Conservation (phyloP, 2,797 vertebrate species). For the Jordanella pulchra region DNA sequence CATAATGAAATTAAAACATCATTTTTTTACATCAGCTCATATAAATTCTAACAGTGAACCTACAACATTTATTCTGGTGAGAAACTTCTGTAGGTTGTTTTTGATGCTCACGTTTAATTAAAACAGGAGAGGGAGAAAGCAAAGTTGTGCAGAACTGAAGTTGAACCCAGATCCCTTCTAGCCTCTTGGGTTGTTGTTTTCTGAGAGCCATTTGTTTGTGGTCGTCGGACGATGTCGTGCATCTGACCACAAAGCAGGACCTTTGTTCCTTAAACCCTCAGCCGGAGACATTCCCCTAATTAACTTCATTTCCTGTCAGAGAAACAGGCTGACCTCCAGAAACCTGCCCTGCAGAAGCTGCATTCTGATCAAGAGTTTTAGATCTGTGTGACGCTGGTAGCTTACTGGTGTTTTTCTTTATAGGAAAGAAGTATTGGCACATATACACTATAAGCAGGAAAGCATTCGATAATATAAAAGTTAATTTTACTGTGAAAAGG, state of each 20-base stretch:
- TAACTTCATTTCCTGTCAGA: background rate
- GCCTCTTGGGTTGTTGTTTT: background rate
- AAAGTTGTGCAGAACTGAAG: no score
- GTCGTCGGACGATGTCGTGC: background rate
- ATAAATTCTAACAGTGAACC: no score
- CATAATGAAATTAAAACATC: no score
- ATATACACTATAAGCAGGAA: background rate
- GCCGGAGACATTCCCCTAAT: background rate
- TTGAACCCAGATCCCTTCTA: no score
- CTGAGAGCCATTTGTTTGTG: background rate
- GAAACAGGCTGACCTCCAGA: background rate
- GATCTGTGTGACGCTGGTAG: background rate
- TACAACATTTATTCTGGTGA: no score
- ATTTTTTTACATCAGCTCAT: no score
- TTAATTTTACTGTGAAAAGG: background rate
- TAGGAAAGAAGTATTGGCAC: background rate
- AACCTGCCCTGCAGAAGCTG: background rate
- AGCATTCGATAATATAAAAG: background rate
- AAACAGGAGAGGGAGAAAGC: no score
- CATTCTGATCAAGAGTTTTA: background rate
- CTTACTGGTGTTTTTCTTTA: background rate
- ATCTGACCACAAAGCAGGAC: background rate
- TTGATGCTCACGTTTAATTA: no score
- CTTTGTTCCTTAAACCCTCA: background rate
- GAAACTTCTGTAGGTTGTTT: no score